phyloP scores from a whole-genome alignment of 2,888 invertebrate genomes.

The Heliconius cydno region DNA sequence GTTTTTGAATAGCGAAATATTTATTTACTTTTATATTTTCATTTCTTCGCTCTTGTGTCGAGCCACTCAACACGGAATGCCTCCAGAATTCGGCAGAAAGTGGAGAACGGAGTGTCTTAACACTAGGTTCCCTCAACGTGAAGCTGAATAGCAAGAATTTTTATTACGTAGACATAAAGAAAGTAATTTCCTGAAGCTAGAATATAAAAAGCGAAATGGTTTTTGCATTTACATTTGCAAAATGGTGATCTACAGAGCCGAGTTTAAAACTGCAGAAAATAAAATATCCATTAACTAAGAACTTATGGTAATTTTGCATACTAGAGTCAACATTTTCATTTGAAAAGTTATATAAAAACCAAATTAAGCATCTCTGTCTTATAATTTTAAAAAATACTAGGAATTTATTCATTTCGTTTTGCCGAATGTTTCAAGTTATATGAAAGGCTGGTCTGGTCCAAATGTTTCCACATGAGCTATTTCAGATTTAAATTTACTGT shows the following conservation, averaged over 20 bases:
- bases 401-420: background rate
- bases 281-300: background rate
- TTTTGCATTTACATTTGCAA: background rate
- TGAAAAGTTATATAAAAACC: background rate
- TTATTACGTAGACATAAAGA: background rate
- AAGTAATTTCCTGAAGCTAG: background rate
- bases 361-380: background rate
- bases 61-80: no score
- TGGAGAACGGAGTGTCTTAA: no score
- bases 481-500: background rate
- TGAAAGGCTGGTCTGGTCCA: background rate
- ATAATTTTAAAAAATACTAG: background rate
- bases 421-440: background rate
- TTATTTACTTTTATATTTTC: no score
- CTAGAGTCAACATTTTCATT: background rate
- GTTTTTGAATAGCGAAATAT: background rate
- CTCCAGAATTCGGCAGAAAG: no score
- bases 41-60: no score
- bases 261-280: background rate
- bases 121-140: no score
- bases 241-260: background rate
- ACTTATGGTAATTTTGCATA: background rate
- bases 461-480: background rate
- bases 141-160: background rate
- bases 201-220: background rate